These are phyloP conservation scores for Pachyseris speciosa DNA, from an alignment of 64 coral and sea anemone species.

Conservation along the genomic window DNA sequence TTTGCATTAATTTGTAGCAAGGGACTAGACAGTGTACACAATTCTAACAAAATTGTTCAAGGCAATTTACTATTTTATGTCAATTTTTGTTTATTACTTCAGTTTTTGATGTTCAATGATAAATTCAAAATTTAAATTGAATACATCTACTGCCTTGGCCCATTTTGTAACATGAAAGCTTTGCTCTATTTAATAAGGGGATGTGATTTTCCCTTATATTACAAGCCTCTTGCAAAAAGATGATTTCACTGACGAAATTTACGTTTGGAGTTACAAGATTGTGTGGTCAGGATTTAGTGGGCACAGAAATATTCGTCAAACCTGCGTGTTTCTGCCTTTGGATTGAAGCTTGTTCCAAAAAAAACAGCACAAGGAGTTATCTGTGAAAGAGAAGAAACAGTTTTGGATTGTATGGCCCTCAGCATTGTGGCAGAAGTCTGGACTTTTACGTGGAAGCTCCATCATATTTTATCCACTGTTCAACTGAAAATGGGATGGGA, in stretches of 20 bases:
- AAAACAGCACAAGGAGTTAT: neutral
- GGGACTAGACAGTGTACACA: neutral
- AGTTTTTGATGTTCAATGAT: too few species aligned
- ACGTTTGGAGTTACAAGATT: neutral
- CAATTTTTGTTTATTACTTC: neutral
- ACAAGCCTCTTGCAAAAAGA: too few species aligned
- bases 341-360: neutral
- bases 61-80: neutral
- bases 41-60: neutral
- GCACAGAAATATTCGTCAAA: neutral
- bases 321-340: neutral
- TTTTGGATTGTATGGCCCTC: neutral
- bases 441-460: neutral
- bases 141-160: neutral
- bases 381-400: neutral
- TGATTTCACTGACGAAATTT: too few species aligned
- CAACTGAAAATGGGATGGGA: neutral
- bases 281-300: neutral
- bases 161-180: neutral
- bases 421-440: neutral
- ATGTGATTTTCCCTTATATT: too few species aligned
- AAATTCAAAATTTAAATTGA: neutral
- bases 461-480: neutral
- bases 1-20: neutral
- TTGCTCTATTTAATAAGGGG: neutral